phyloP scores from a whole-genome alignment of 2,888 invertebrate species.

The Luperina testacea region DNA sequence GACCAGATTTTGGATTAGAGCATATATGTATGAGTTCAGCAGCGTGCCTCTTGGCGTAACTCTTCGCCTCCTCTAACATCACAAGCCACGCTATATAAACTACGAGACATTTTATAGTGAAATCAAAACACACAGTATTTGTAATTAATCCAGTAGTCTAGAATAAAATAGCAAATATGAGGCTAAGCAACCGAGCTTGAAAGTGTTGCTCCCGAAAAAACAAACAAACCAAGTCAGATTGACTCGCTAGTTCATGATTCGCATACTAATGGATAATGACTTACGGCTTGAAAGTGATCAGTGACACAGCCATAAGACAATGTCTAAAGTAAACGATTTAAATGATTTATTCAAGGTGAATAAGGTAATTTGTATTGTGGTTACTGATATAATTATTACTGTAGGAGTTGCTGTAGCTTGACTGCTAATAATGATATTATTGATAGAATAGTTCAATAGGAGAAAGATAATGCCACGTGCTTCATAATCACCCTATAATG shows the following conservation, averaged over 20 bases:
- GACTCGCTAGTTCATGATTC: conserved; percentile 16
- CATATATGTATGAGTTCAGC: neutral
- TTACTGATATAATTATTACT: conserved; percentile 63
- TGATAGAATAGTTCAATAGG: neutral
- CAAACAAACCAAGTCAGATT: neutral
- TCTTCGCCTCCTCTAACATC: neutral
- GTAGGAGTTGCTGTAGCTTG: conserved; percentile 15
- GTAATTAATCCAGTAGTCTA: neutral
- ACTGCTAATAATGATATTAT: neutral
- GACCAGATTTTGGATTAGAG: neutral
- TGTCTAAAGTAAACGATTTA: conserved; percentile 64
- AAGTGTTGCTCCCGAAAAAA: neutral
- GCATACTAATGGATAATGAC: conserved; percentile 28
- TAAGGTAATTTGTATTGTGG: conserved; percentile 67
- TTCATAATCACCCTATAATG: too few species aligned
- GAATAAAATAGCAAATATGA: neutral
- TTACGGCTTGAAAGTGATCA: conserved; percentile 59
- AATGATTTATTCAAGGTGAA: conserved; percentile 74
- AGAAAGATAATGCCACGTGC: neutral
- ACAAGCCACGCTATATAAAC: neutral
- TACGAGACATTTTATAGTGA: neutral
- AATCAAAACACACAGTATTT: neutral
- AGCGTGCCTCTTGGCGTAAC: neutral
- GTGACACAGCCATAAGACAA: conserved; percentile 59
- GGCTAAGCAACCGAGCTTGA: neutral